Base-by-base conservation (phyloP, 1,140 invertebrate genomes). In the Bilobella aurantiaca region DNA sequence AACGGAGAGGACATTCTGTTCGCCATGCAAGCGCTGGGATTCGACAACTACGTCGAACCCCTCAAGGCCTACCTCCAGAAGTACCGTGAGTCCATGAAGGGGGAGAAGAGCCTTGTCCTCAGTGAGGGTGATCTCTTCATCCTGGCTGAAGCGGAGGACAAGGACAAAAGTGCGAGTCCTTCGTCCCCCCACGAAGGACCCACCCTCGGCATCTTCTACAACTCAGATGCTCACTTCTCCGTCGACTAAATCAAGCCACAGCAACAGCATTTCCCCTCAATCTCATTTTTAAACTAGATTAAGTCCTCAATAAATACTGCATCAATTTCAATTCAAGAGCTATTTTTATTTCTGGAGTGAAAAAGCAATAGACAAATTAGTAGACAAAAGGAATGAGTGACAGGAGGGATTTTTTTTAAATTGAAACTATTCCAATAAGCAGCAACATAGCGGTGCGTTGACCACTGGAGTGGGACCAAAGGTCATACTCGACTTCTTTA, bases 41-140 rank as follows among this genome's bases (percentile, higher is more conserved):
- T 99, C 80, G 96, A 99, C 74, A 97, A 95, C 78, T 99, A 99
- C 78, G 89, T 99, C 18, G 96, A 98, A 75, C 95, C 96, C 0
- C 78, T 99, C 25, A 97, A 96, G 81, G 76, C 95, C 23, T 99
- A 97, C 78, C 80, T 99, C 30, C 92, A 96, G 78, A 98, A 98
- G 79, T 99, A 97, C 76, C 83, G 96, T 80, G 94, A 98, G 78
- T 87, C 83, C 64, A 79, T 66, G 31, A 73, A 74, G 58, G 71
- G 69, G 0, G 70, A 73, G 31, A 73, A 71, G 37, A 65, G 49
- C 1, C 29, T 67, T 5, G 23, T 58, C 49, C 49, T 53, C 8
- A 5, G 14, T 16, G 49, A 53, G 12, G 49, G 8, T 53, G 49
- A 53, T 23, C 49, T 53, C 25, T 23, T 53, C 12, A 12, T 53